Evolutionary conservation across 53 echinoderm and acorn worm genomes (phyloP).

Genomic region (Arbacia lixula): DNA sequence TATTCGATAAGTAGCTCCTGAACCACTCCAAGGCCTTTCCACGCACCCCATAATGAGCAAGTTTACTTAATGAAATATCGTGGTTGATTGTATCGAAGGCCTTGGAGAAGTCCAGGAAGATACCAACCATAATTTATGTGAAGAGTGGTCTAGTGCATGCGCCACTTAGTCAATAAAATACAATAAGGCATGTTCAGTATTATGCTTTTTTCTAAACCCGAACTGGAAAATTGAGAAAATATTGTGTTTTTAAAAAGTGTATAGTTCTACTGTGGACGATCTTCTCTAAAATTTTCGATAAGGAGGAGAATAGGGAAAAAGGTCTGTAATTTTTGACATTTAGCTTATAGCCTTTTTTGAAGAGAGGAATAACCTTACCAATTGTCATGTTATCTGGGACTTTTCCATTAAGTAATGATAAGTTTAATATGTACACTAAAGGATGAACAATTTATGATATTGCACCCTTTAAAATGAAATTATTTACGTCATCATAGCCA

Average conservation of each 20-base stretch:
- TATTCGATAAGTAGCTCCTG: too few relatives aligned
- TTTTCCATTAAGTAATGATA: not conserved
- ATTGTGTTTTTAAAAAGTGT: not conserved
- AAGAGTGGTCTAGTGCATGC: not conserved
- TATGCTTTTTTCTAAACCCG: not conserved
- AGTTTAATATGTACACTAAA: not conserved
- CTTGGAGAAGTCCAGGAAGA: not conserved
- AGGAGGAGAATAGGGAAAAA: not conserved
- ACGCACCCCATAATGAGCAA: not conserved
- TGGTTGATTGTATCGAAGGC: not conserved
- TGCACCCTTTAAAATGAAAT: not conserved
- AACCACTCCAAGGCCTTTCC: constrained; percentile 11
- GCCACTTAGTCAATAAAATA: not conserved
- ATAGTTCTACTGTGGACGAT: not conserved
- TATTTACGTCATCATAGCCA: not conserved
- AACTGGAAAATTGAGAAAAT: not conserved
- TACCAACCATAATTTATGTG: not conserved
- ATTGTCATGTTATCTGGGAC: not conserved
- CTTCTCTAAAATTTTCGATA: not conserved
- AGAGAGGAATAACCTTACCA: not conserved
- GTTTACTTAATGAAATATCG: not conserved
- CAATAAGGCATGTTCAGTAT: not conserved
- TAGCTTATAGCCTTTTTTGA: constrained; percentile 3
- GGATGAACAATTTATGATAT: not conserved
- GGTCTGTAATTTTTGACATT: not conserved